Evolutionary conservation across 2,888 invertebrate genomes (phyloP).

Genomic region (Eucera pruinosa): DNA sequence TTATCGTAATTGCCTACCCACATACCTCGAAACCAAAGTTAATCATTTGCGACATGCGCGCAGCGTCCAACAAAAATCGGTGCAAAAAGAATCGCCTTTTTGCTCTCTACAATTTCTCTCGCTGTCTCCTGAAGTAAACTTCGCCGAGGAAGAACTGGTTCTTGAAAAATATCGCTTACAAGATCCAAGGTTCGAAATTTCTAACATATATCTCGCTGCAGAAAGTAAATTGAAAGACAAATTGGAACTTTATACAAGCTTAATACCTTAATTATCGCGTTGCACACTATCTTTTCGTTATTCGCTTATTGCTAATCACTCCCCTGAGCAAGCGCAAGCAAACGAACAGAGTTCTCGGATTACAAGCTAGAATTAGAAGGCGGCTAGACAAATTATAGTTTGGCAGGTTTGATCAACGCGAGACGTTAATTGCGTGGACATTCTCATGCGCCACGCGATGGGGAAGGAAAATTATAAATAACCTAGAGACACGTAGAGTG

Average conservation of each 20-base stretch:
- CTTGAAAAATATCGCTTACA: slow-evolving; percentile 8
- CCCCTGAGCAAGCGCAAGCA: too few species aligned
- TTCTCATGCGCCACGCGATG: slow-evolving; percentile 55
- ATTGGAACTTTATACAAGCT: background rate
- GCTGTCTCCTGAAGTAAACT: slow-evolving; percentile 17
- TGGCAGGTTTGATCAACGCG: slow-evolving; percentile 30
- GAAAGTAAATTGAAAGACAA: background rate
- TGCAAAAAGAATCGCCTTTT: slow-evolving; percentile 11
- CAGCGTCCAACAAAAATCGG: slow-evolving; percentile 32
- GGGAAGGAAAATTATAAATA: slow-evolving; percentile 67
- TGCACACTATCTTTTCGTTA: background rate
- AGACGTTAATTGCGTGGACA: slow-evolving; percentile 54
- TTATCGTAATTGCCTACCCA: slow-evolving; percentile 72
- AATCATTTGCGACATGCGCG: slow-evolving; percentile 73
- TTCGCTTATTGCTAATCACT: background rate
- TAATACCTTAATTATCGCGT: slow-evolving; percentile 9
- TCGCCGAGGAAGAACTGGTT: background rate
- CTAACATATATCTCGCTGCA: background rate
- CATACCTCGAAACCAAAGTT: slow-evolving; percentile 68
- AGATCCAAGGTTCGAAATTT: background rate
- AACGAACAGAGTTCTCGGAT: background rate
- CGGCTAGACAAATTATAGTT: slow-evolving; percentile 17
- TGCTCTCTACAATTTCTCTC: slow-evolving; percentile 17
- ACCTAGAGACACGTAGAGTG: slow-evolving; percentile 26
- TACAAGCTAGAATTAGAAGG: slow-evolving; percentile 13